Conservation (phyloP, 1,140 invertebrate species). For the Temnothorax longispinosus region DNA sequence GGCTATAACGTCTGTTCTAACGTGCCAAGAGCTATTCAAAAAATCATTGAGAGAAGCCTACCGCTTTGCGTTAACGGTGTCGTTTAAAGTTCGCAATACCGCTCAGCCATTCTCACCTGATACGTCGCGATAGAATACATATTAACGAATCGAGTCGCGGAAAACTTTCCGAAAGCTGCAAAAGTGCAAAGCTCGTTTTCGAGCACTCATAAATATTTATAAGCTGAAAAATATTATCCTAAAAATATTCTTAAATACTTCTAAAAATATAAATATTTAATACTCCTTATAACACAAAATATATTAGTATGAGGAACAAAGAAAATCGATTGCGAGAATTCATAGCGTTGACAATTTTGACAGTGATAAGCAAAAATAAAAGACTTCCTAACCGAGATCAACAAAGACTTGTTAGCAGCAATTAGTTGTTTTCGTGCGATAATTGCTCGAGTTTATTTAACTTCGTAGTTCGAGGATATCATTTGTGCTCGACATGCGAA, state of each 20-base stretch:
- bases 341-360: conserved; percentile 24
- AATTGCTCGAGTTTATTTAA: conserved; percentile 66
- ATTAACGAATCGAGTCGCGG: conserved; percentile 56
- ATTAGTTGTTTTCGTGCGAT: conserved; percentile 54
- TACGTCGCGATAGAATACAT: conserved; percentile 62
- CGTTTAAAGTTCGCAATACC: conserved; percentile 63
- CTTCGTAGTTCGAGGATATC: neutral
- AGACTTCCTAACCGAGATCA: conserved; percentile 25
- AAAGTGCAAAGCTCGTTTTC: neutral
- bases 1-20: conserved; percentile 10
- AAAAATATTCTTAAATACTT: neutral
- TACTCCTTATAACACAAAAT: neutral
- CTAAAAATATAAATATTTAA: neutral
- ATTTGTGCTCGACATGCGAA: conserved; percentile 20
- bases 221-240: neutral
- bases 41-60: conserved; percentile 64
- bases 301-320: neutral
- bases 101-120: conserved; percentile 60
- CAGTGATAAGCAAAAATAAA: conserved; percentile 35
- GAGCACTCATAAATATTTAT: neutral
- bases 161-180: conserved; percentile 30
- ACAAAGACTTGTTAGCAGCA: conserved; percentile 32
- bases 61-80: conserved; percentile 70
- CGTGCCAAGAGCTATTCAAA: conserved; percentile 27
- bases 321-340: neutral